Conservation (phyloP, 2,797 vertebrate genomes). For the Limosa lapponica region DNA sequence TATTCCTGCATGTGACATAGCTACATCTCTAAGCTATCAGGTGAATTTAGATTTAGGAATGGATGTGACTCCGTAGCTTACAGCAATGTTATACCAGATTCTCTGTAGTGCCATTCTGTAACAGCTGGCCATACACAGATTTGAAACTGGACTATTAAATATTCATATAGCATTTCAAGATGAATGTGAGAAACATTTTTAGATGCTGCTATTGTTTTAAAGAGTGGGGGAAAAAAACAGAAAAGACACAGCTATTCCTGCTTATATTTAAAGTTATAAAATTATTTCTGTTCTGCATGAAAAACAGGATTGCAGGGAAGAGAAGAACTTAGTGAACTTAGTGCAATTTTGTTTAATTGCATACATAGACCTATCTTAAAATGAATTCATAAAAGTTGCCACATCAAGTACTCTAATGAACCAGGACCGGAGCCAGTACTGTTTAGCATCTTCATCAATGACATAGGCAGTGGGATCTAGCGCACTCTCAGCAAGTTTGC, state of each 20-base stretch:
- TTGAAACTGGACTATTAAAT: conserved; percentile 32
- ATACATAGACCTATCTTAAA: not conserved
- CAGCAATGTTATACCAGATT: conserved; percentile 18
- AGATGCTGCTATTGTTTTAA: not conserved
- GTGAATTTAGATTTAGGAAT: conserved; percentile 46
- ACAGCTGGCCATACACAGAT: conserved; percentile 16
- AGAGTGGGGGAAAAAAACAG: not conserved
- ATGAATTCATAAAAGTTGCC: not conserved
- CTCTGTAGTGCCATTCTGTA: not conserved
- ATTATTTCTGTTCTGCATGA: not conserved
- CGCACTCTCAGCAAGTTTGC: accelerated
- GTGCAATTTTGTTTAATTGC: not conserved
- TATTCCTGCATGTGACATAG: conserved; percentile 16
- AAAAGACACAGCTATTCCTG: not conserved
- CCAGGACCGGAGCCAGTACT: not conserved
- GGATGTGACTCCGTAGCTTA: not conserved
- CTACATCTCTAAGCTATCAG: conserved; percentile 11
- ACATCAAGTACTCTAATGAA: not conserved
- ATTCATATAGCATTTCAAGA: not conserved
- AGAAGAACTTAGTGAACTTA: not conserved
- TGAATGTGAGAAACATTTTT: not conserved
- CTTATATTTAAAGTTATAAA: not conserved
- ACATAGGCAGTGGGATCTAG: accelerated
- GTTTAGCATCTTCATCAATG: not conserved
- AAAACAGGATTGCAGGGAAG: not conserved